These are phyloP conservation scores for Arctopsyche grandis DNA, from an alignment of 1,140 invertebrate genomes.

Conservation along the genomic window DNA sequence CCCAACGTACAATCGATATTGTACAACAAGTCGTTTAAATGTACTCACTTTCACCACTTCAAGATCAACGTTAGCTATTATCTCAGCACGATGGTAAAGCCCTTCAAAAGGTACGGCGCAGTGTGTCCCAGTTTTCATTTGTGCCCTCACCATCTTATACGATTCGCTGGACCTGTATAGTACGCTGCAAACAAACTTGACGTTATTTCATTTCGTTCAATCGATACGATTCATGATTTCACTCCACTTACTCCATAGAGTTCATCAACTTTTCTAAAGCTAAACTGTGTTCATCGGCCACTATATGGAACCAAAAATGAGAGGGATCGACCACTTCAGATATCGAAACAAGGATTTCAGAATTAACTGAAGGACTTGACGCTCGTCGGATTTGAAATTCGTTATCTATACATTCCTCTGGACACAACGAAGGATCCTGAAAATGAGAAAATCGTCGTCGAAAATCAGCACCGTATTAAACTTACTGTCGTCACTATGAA, in stretches of 20 bases:
- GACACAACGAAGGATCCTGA: conserved; percentile 43
- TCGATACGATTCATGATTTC: not conserved
- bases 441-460: conserved; percentile 28
- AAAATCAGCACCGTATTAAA: too few species aligned
- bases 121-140: conserved; percentile 30
- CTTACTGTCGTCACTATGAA: too few species aligned
- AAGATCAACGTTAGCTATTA: conserved; percentile 13
- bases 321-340: conserved; percentile 44
- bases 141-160: conserved; percentile 21
- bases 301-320: conserved; percentile 46
- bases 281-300: not conserved
- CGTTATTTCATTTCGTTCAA: not conserved
- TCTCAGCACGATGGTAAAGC: conserved; percentile 37
- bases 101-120: conserved; percentile 29
- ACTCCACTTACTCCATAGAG: conserved; percentile 46
- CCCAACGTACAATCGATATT: too few species aligned
- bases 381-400: not conserved
- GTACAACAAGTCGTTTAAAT: not conserved
- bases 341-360: conserved; percentile 25
- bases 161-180: conserved; percentile 1
- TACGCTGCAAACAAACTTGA: conserved; percentile 12
- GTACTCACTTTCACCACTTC: conserved; percentile 29
- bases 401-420: conserved; percentile 16
- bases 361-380: not conserved
- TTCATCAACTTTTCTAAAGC: conserved; percentile 36